Percentiles rank a stretch among this genome's conserved stretches.
These are phyloP conservation scores for Apostichopus californicus DNA, from an alignment of 35 echinoderm and acorn worm species.

Conservation along the genomic window DNA sequence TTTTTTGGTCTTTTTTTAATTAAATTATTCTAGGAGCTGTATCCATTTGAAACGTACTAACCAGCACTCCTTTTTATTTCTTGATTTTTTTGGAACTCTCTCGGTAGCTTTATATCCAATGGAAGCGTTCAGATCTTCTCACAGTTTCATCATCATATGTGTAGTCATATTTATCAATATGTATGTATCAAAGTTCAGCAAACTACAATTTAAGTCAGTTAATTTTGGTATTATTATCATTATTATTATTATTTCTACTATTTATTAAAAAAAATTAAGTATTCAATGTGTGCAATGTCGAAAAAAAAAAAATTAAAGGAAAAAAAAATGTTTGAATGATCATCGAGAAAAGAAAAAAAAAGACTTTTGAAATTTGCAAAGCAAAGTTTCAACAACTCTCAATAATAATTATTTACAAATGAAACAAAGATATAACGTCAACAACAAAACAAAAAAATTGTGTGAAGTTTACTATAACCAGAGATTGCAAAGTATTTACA, in stretches of 20 bases:
- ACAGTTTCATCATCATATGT: background rate
- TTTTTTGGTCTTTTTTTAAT: no score
- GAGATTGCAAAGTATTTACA: background rate
- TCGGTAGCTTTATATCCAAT: no score
- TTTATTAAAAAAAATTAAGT: conserved; percentile 27
- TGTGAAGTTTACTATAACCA: background rate
- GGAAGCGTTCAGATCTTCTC: background rate
- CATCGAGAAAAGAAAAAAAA: background rate
- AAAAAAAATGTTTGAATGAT: conserved; percentile 13
- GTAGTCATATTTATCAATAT: background rate
- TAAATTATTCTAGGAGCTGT: no score
- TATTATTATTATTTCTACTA: conserved; percentile 19
- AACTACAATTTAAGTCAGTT: background rate
- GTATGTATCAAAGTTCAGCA: background rate
- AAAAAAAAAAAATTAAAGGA: background rate
- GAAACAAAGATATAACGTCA: background rate
- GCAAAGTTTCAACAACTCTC: background rate
- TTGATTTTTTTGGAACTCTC: no score
- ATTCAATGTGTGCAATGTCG: conserved; percentile 48
- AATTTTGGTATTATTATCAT: background rate
- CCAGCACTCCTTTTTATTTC: no score
- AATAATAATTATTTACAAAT: background rate
- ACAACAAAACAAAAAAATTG: background rate
- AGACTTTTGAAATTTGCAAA: background rate
- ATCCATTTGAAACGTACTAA: no score